Conservation (phyloP, 2,113 vertebrate genomes). For the Gymnobelideus leadbeateri region DNA sequence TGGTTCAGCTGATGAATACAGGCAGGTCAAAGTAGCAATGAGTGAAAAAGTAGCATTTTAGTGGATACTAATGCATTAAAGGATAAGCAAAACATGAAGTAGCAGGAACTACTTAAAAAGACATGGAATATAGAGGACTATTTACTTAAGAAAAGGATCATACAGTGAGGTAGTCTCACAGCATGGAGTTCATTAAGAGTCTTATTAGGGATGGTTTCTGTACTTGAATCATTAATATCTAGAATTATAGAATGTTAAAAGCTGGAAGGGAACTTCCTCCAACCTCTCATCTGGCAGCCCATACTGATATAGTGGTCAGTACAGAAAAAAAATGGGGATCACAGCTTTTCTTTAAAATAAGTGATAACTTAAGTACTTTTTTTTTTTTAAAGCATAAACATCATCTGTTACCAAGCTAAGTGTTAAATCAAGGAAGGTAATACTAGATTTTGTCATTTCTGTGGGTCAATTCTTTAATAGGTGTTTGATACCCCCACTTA, state of each 20-base stretch:
- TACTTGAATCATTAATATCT: background rate
- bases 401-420: slow-evolving; percentile 25
- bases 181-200: background rate
- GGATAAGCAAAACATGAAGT: background rate
- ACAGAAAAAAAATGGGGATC: slow-evolving; percentile 19
- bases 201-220: background rate
- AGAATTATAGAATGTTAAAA: background rate
- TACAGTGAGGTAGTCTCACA: background rate
- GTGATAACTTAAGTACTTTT: slow-evolving; percentile 8
- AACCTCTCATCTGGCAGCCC: background rate
- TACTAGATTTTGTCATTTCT: slow-evolving; percentile 25
- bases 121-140: background rate
- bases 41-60: background rate
- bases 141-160: background rate
- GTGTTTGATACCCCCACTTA: background rate
- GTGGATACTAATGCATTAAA: background rate
- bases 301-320: background rate
- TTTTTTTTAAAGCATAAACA: slow-evolving; percentile 16
- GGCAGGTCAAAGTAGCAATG: background rate
- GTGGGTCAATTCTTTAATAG: slow-evolving; percentile 17
- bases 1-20: background rate
- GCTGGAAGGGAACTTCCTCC: background rate
- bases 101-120: background rate
- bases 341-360: slow-evolving; percentile 9
- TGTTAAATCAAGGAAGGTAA: slow-evolving; percentile 33